phyloP scores from a whole-genome alignment of 2,113 vertebrate genomes.

The Mungos mungo region DNA sequence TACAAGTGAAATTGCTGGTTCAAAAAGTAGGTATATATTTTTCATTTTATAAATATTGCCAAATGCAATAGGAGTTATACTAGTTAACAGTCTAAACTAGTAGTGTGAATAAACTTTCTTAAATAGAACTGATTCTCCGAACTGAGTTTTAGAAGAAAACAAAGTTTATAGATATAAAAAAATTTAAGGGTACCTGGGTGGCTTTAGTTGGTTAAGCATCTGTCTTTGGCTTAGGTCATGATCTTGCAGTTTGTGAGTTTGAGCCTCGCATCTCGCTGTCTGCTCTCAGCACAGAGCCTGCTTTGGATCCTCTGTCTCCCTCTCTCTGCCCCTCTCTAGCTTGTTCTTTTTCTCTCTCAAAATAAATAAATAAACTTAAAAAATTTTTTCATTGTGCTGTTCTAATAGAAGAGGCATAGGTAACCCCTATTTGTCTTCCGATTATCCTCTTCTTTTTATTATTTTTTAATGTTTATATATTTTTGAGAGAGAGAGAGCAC shows the following conservation, averaged over 20 bases:
- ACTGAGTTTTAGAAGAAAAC: not conserved
- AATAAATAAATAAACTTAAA: not conserved
- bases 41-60: not conserved
- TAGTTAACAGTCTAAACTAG: not conserved
- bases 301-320: not conserved
- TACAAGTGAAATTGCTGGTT: conserved; percentile 1
- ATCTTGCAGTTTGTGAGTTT: not conserved
- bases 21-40: not conserved
- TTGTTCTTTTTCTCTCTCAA: not conserved
- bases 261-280: not conserved
- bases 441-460: not conserved
- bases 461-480: too few relatives aligned
- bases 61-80: not conserved
- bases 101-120: conserved; percentile 15
- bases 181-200: not conserved
- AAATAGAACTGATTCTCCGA: not conserved
- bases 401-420: not conserved
- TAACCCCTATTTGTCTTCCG: not conserved
- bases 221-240: not conserved
- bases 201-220: not conserved
- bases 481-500: too few relatives aligned
- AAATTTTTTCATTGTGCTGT: not conserved
- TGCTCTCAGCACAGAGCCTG: not conserved
- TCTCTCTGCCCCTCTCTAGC: not conserved
- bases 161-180: conserved; percentile 7